A percentile compares a stretch with the other conserved stretches of the same genome.
These are phyloP conservation scores for Charadrius vociferus DNA, from an alignment of 2,113 vertebrate genomes.

Conservation along the genomic window DNA sequence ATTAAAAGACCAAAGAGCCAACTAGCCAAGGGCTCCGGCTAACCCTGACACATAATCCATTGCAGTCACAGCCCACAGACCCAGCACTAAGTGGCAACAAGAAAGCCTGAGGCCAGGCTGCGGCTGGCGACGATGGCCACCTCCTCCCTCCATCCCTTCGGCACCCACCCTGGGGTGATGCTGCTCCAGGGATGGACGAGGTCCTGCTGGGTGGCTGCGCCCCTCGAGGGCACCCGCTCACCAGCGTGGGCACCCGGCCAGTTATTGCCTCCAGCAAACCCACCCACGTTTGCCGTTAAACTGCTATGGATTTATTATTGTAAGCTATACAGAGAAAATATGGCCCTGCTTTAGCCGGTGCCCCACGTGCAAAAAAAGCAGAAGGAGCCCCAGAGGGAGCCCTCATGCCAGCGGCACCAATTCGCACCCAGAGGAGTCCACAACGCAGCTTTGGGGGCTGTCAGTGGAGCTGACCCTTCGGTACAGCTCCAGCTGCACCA, in stretches of 20 bases:
- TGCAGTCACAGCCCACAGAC: background rate
- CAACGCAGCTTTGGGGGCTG: background rate
- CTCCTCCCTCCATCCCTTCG: background rate
- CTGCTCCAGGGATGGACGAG: background rate
- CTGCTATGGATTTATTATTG: background rate
- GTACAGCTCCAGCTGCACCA: background rate
- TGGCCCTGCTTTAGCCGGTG: background rate
- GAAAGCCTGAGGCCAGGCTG: background rate
- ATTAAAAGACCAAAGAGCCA: conserved; percentile 30
- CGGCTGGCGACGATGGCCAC: background rate
- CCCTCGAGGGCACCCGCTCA: background rate
- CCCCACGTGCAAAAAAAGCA: background rate
- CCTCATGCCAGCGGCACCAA: background rate
- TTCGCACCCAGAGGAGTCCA: background rate
- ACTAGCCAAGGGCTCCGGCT: background rate
- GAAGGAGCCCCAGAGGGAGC: background rate
- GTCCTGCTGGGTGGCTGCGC: background rate
- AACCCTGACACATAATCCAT: conserved; percentile 16
- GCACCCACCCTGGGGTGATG: background rate
- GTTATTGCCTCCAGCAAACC: background rate
- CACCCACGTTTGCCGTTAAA: background rate
- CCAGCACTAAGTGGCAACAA: background rate
- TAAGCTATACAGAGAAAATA: background rate
- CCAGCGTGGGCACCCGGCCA: background rate
- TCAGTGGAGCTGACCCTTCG: background rate